A percentile compares a stretch with the other conserved stretches of the same genome.
These are phyloP conservation scores for Scomber colias DNA, from an alignment of 2,113 vertebrate genomes.

Conservation along the genomic window DNA sequence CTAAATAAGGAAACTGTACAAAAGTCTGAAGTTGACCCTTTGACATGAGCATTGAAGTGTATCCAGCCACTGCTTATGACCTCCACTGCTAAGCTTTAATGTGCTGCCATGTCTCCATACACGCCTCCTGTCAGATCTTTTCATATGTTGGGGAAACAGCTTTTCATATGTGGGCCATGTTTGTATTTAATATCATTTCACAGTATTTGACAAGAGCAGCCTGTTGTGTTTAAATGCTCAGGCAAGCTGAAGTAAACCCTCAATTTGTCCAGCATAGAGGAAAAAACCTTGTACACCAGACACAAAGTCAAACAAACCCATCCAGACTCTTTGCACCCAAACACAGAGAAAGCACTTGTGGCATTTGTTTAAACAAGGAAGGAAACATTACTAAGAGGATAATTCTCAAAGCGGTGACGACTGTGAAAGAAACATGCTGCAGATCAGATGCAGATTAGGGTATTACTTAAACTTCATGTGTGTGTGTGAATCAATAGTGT, in stretches of 20 bases:
- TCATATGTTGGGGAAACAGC: background rate
- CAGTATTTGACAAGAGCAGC: background rate
- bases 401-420: background rate
- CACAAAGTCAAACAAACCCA: constrained; percentile 38
- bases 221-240: background rate
- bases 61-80: background rate
- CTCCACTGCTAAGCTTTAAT: background rate
- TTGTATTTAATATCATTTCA: too few species aligned
- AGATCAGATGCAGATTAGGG: background rate
- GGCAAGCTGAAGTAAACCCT: background rate
- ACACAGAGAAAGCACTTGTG: constrained; percentile 7
- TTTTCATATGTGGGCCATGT: background rate
- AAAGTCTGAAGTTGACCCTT: background rate
- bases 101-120: background rate
- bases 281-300: constrained; percentile 12
- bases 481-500: background rate
- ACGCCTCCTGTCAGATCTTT: background rate
- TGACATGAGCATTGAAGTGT: background rate
- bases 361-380: constrained; percentile 26
- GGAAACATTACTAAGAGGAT: background rate
- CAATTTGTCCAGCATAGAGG: background rate
- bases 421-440: background rate
- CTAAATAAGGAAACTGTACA: constrained; percentile 42
- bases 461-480: background rate
- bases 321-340: constrained; percentile 25